Percentiles rank a stretch among this genome's conserved stretches.
phyloP scores from a whole-genome alignment of 2,888 invertebrate species.

The Neoitamus cyanurus region DNA sequence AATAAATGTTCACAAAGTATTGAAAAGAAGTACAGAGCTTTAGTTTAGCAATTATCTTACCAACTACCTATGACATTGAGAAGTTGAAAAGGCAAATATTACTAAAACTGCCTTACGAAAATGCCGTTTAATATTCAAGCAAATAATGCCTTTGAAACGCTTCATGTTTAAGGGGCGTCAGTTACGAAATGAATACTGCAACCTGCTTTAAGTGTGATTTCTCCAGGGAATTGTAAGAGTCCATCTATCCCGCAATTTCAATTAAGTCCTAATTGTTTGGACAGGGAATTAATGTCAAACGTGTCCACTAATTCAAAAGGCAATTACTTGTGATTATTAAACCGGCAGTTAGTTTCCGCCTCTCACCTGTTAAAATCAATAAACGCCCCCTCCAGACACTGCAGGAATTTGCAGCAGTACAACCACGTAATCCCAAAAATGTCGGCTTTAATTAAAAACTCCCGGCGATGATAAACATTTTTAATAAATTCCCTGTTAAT shows the following conservation, averaged over 20 bases:
- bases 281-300: neutral
- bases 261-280: neutral
- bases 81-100: too few relatives aligned
- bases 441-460: conserved; percentile 26
- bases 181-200: neutral
- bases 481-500: conserved; percentile 13
- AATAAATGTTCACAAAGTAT: too few relatives aligned
- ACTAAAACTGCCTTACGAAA: too few relatives aligned
- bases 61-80: too few relatives aligned
- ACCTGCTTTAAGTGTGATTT: neutral
- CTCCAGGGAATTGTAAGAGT: neutral
- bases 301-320: neutral
- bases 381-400: neutral
- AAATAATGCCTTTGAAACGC: too few relatives aligned
- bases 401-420: neutral
- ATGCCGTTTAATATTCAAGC: too few relatives aligned
- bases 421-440: neutral
- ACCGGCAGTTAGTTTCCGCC: neutral
- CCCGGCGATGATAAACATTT: conserved; percentile 16
- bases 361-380: neutral
- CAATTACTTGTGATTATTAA: neutral
- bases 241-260: neutral
- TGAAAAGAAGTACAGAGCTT: too few relatives aligned
- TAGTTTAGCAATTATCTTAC: too few relatives aligned
- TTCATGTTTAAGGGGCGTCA: neutral